These are phyloP conservation scores for Athene cunicularia DNA, from an alignment of 2,113 vertebrate species.

Conservation along the genomic window DNA sequence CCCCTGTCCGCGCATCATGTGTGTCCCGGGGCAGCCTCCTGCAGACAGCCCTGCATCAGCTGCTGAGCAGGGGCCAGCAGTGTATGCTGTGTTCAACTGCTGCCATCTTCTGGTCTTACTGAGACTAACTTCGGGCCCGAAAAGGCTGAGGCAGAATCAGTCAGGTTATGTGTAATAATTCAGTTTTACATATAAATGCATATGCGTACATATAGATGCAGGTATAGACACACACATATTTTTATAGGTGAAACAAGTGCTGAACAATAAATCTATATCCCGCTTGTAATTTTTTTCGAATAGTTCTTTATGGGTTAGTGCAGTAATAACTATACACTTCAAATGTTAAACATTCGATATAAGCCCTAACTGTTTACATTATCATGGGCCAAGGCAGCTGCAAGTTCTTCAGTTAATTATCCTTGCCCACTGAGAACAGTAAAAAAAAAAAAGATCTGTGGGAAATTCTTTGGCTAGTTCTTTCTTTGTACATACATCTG, in stretches of 20 bases:
- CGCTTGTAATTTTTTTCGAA: background rate
- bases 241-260: background rate
- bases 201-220: accelerated
- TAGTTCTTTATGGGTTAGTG: too few species aligned
- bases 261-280: background rate
- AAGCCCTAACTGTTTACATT: background rate
- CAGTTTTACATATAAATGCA: background rate
- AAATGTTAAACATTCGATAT: background rate
- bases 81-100: background rate
- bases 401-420: background rate
- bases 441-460: background rate
- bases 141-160: background rate
- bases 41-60: accelerated
- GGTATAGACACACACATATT: accelerated
- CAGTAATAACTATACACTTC: background rate
- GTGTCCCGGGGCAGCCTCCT: background rate
- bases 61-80: accelerated
- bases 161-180: too few species aligned
- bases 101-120: conserved; percentile 30
- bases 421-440: background rate
- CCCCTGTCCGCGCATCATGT: accelerated
- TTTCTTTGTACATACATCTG: background rate
- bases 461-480: background rate
- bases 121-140: background rate
- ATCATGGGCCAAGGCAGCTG: background rate